Evolutionary conservation across 1,140 invertebrate species (phyloP).

Genomic region (Hesperophylax magnus): DNA sequence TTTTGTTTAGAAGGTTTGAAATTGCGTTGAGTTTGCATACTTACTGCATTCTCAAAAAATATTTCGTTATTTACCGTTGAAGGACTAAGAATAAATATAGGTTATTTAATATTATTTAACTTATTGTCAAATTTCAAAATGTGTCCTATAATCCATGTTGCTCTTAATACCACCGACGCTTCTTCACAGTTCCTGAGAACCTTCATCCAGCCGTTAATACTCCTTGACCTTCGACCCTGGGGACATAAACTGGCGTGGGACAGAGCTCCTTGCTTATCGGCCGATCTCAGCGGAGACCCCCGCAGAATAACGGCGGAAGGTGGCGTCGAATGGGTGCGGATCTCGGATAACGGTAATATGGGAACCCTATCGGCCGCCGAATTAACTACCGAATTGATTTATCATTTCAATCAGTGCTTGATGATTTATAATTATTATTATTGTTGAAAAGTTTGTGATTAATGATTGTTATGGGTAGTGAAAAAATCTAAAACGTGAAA

Average conservation of each 20-base stretch:
- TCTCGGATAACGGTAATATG: conserved; percentile 49
- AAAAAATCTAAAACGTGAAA: neutral
- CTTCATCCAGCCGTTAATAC: conserved; percentile 52
- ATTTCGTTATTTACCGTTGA: no score
- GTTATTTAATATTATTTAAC: no score
- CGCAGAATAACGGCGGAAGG: conserved; percentile 50
- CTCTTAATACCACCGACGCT: neutral
- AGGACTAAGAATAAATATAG: no score
- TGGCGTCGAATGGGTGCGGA: conserved; percentile 33
- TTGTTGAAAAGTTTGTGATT: conserved; percentile 21
- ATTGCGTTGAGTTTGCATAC: no score
- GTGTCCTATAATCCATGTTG: neutral
- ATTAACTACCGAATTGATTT: conserved; percentile 42
- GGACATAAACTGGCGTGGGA: conserved; percentile 56
- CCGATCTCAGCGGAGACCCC: conserved; percentile 30
- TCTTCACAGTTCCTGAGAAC: conserved; percentile 14
- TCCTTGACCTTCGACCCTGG: conserved; percentile 51
- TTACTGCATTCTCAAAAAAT: no score
- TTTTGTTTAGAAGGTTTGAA: no score
- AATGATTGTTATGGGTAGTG: neutral
- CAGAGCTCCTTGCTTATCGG: conserved; percentile 46
- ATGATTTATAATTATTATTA: neutral
- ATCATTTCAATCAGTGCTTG: conserved; percentile 33
- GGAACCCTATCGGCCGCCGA: conserved; percentile 41
- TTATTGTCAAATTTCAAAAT: no score